A percentile compares a stretch with the other conserved stretches of the same genome.
Conservation (phyloP, 2,113 vertebrate genomes). For the Ceyx melanurus region DNA sequence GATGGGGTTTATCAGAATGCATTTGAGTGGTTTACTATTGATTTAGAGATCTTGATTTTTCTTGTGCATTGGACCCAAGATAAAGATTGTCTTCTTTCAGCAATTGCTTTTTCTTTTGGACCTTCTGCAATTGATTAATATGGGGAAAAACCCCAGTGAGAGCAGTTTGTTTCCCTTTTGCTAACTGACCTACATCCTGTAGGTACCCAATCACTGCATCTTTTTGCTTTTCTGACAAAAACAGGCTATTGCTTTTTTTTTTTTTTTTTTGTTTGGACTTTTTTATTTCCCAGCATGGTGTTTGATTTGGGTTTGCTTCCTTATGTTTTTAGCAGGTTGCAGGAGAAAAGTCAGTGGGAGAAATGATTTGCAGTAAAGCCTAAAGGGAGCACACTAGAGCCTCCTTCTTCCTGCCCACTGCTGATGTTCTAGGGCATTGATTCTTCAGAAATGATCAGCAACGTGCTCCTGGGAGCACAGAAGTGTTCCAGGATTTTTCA, state of each 20-base stretch:
- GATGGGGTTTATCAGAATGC: neutral
- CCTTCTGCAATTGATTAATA: neutral
- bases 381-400: neutral
- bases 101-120: neutral
- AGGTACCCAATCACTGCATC: neutral
- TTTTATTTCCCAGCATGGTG: neutral
- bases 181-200: neutral
- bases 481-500: neutral
- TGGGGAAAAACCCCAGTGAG: neutral
- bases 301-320: conserved; percentile 2
- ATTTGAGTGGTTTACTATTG: neutral
- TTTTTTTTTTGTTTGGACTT: neutral
- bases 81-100: neutral
- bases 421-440: neutral
- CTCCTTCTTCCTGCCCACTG: neutral
- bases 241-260: neutral
- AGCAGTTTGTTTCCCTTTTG: neutral
- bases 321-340: neutral
- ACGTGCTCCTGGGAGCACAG: neutral
- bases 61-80: neutral
- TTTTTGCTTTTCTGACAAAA: neutral
- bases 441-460: neutral
- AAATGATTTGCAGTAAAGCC: neutral
- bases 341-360: neutral
- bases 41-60: neutral